Evolutionary conservation across 2,888 invertebrate genomes (phyloP).

Genomic region (Aspidiotus rigidus): DNA sequence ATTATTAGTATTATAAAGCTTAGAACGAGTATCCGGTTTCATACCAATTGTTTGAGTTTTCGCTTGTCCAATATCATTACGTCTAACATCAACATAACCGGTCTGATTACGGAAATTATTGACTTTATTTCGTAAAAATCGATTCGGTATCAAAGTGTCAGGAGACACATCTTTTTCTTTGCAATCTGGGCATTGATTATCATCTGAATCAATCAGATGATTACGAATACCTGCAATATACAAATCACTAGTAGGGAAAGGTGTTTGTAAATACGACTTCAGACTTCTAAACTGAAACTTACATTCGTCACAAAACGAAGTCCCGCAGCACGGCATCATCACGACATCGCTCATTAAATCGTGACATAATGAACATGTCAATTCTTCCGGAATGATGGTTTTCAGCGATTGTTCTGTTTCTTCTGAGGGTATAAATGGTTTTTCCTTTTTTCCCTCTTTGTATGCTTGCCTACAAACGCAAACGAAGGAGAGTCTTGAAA

Average conservation of each 20-base stretch:
- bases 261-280: not conserved
- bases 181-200: constrained; percentile 91
- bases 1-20: not conserved
- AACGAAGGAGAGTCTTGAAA: not conserved
- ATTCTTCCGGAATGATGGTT: constrained; percentile 72
- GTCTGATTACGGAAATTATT: constrained; percentile 84
- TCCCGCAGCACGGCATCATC: constrained; percentile 96
- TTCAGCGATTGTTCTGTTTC: constrained; percentile 48
- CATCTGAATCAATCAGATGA: constrained; percentile 80
- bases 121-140: constrained; percentile 80
- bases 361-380: constrained; percentile 84
- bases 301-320: constrained; percentile 98
- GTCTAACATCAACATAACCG: constrained; percentile 51
- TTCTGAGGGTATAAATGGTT: constrained; percentile 51
- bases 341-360: constrained; percentile 91
- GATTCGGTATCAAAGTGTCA: constrained; percentile 83
- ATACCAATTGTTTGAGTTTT: constrained; percentile 23
- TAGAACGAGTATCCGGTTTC: constrained; percentile 20
- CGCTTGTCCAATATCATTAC: constrained; percentile 21
- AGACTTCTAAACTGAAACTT: constrained; percentile 44
- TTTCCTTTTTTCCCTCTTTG: constrained; percentile 59
- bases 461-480: constrained; percentile 62
- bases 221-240: constrained; percentile 61
- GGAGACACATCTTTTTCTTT: constrained; percentile 87
- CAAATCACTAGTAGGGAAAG: not conserved